Evolutionary conservation across 2,113 vertebrate species (phyloP).

Genomic region (Peromyscus californicus): DNA sequence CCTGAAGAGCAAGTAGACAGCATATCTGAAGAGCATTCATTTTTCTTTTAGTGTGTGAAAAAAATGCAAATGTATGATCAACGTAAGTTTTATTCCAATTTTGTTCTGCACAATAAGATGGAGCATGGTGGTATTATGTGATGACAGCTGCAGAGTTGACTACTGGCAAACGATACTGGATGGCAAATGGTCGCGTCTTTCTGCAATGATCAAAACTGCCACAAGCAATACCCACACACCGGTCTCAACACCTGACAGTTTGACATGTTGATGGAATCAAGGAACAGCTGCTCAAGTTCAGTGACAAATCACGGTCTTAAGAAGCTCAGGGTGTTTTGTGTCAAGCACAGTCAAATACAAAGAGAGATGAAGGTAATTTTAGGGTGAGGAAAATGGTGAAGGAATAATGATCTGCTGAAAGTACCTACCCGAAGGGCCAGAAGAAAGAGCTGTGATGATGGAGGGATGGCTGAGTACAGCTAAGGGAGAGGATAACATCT

Average conservation of each 20-base stretch:
- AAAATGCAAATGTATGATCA: slow-evolving; percentile 62
- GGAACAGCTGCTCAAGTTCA: slow-evolving; percentile 63
- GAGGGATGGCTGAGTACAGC: neutral
- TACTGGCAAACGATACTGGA: slow-evolving; percentile 40
- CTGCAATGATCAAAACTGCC: slow-evolving; percentile 61
- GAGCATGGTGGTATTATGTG: neutral
- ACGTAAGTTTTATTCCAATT: slow-evolving; percentile 18
- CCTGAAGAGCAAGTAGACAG: slow-evolving; percentile 44
- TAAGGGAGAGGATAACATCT: neutral
- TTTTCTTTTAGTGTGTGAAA: slow-evolving; percentile 53
- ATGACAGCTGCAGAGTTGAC: slow-evolving; percentile 58
- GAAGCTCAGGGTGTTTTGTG: neutral
- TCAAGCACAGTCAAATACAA: neutral
- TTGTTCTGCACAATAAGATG: slow-evolving; percentile 63
- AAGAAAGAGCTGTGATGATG: neutral
- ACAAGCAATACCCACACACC: slow-evolving; percentile 50
- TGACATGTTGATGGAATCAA: slow-evolving; percentile 64
- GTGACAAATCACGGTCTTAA: slow-evolving; percentile 67
- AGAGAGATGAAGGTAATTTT: neutral
- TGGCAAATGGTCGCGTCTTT: slow-evolving; percentile 60
- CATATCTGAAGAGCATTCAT: slow-evolving; percentile 9
- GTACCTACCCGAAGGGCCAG: neutral
- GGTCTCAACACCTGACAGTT: slow-evolving; percentile 53
- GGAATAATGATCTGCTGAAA: slow-evolving; percentile 3
- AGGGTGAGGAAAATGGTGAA: accelerated